Conservation (phyloP, 2,888 invertebrate genomes). For the Empis livida region DNA sequence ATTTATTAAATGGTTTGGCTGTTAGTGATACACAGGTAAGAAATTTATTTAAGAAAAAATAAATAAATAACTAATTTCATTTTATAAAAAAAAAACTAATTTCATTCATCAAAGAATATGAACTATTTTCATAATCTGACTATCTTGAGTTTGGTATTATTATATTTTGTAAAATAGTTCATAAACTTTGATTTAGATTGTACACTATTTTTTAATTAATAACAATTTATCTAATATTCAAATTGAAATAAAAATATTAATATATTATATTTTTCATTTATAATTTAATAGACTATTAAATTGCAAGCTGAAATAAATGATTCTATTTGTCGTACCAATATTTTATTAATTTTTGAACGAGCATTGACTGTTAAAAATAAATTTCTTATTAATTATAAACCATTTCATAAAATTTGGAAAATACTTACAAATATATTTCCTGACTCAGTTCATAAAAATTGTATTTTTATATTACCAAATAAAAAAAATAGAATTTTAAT, state of each 20-base stretch:
- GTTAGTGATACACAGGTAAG: slow-evolving; percentile 63
- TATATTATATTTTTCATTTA: no score
- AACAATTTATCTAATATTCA: no score
- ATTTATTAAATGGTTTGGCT: slow-evolving; percentile 71
- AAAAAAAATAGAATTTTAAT: slow-evolving; percentile 44
- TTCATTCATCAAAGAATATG: no score
- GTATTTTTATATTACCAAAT: slow-evolving; percentile 54
- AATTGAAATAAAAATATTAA: no score
- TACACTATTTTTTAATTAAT: no score
- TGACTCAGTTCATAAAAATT: slow-evolving; percentile 46
- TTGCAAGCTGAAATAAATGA: slow-evolving; percentile 68
- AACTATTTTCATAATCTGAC: no score
- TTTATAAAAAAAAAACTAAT: no score
- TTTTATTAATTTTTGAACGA: slow-evolving; percentile 61
- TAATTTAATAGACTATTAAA: slow-evolving; percentile 48
- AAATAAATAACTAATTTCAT: no score
- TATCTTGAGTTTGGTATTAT: no score
- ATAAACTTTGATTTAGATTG: no score
- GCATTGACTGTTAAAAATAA: slow-evolving; percentile 41
- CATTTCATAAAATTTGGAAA: slow-evolving; percentile 29
- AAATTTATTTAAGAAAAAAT: no score
- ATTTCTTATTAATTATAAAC: slow-evolving; percentile 24
- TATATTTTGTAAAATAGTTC: no score
- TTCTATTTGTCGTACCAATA: slow-evolving; percentile 54
- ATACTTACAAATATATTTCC: slow-evolving; percentile 54